Base-by-base conservation (phyloP, 2,888 invertebrate species). In the Catocala nupta region DNA sequence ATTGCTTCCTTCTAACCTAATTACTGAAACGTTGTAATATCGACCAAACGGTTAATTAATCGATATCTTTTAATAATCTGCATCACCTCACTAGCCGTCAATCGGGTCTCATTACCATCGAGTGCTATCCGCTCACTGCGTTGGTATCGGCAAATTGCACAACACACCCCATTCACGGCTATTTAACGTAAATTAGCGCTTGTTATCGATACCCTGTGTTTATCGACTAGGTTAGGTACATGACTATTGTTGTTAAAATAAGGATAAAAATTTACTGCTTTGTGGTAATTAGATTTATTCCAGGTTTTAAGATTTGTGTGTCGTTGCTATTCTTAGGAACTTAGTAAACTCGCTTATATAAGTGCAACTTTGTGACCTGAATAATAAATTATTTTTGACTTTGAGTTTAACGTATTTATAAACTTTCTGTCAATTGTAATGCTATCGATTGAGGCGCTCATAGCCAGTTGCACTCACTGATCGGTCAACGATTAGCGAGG, bases 81-180 rank as follows among this genome's bases (percentile, higher is more conserved):
- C 53, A 39, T 53, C 68, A 65, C 87, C 75, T 72, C 86, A 75
- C 87, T 87, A 85, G 55, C 44, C 70, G 77, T 84, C 83, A 85
- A 85, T 85, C 79, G 73, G 59, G 77, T 73, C 78, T 82, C 77
- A 86, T 88, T 87, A 85, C 80, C 71, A 75, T 59, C 60, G 55
- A 55, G 54, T 57, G 63, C 64, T 55, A 44, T 63, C 58, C 36
- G 43, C 64, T 72, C 71, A 61, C 61, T 71, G 75, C 73, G 70
- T 71, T 81, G 68, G 77, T 82, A 82, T 85, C 82, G 73, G 84
- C 82, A 90, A 90, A 89, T 91, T 90, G 87, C 89, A 85, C 83
- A 84, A 86, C 78, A 74, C 73, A 82, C 85, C 82, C 84, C 85
- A 87, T 90, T 90, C 88, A 87, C 86, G 87, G 83, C 86, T 90